A percentile compares a stretch with the other conserved stretches of the same genome.
phyloP scores from a whole-genome alignment of 2,113 vertebrate species.

The Mobula birostris region DNA sequence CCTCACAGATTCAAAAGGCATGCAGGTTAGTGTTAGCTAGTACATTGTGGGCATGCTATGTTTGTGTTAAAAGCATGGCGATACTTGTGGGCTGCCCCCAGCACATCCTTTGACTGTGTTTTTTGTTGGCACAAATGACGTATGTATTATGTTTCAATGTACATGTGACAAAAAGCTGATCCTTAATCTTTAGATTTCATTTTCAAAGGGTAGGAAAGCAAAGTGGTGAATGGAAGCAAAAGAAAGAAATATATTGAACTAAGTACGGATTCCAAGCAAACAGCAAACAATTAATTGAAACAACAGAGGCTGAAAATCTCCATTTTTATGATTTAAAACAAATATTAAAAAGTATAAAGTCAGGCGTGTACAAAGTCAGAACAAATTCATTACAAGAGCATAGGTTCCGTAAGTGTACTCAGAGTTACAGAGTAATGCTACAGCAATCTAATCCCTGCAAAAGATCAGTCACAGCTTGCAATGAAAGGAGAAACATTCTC shows the following conservation, averaged over 20 bases:
- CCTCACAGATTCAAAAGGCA: too few relatives aligned
- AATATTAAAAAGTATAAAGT: constrained; percentile 38
- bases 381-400: constrained; percentile 24
- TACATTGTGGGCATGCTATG: too few relatives aligned
- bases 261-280: neutral
- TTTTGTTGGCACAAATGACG: too few relatives aligned
- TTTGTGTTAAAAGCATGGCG: too few relatives aligned
- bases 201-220: neutral
- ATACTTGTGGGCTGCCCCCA: too few relatives aligned
- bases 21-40: too few relatives aligned
- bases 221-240: neutral
- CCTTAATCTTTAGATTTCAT: neutral
- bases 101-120: too few relatives aligned
- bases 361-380: constrained; percentile 20
- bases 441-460: neutral
- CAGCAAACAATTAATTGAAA: constrained; percentile 10
- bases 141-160: too few relatives aligned
- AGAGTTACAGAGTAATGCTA: neutral
- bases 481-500: neutral
- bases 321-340: constrained; percentile 31
- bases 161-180: too few relatives aligned
- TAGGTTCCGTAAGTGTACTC: neutral
- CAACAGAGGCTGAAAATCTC: constrained; percentile 36
- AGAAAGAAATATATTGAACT: neutral
- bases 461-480: neutral